Conservation (phyloP, 2,888 invertebrate species). For the Neria commutata region DNA sequence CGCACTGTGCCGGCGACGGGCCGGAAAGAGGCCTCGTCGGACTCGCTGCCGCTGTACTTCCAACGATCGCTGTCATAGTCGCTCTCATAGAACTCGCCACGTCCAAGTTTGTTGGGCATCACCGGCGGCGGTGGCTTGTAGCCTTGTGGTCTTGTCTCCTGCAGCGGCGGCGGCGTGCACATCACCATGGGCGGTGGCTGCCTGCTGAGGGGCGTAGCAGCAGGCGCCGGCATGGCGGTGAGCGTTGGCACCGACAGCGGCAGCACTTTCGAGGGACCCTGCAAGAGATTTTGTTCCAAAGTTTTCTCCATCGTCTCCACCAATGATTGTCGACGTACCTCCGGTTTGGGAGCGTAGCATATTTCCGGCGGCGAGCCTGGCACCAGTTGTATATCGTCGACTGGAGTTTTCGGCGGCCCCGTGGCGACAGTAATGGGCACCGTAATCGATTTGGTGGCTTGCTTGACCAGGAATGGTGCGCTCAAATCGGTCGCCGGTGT, state of each 20-base stretch:
- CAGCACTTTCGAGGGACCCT: conserved; percentile 64
- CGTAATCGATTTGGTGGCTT: conserved; percentile 49
- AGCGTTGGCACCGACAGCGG: conserved; percentile 66
- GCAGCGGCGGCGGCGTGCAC: conserved; percentile 58
- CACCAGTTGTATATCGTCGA: conserved; percentile 66
- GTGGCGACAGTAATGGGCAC: conserved; percentile 40
- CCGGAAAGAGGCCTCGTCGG: conserved; percentile 67
- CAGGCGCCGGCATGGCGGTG: conserved; percentile 62
- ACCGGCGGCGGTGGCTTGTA: conserved; percentile 65
- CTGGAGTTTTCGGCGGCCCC: conserved; percentile 47
- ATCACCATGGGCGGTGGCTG: conserved; percentile 43
- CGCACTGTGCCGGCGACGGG: conserved; percentile 61
- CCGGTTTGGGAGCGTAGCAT: conserved; percentile 66
- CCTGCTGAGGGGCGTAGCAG: conserved; percentile 57
- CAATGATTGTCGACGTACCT: conserved; percentile 64
- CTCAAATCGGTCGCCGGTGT: conserved; percentile 59
- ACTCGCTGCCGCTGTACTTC: conserved; percentile 70
- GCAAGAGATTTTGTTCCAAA: conserved; percentile 64
- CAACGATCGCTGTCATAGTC: conserved; percentile 76
- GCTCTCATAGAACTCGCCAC: conserved; percentile 67
- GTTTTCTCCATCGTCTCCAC: conserved; percentile 67
- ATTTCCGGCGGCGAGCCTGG: conserved; percentile 74
- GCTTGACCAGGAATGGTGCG: conserved; percentile 64
- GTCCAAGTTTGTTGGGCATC: conserved; percentile 67
- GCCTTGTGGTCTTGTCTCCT: conserved; percentile 54